These are phyloP conservation scores for Paramisgurnus dabryanus DNA, from an alignment of 2,113 vertebrate species.

Conservation along the genomic window DNA sequence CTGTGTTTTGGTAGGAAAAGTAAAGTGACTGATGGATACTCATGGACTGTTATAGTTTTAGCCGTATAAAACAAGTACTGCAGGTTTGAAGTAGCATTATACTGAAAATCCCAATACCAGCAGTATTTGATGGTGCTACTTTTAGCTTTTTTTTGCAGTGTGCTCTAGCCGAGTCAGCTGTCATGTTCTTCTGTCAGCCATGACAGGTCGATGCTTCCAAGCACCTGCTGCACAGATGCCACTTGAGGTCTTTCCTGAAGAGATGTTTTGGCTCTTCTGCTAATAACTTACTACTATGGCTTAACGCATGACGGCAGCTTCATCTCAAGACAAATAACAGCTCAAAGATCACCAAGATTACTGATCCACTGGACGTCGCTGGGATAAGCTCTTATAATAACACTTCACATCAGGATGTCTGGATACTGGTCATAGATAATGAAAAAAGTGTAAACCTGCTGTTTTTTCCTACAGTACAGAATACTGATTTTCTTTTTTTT, in stretches of 20 bases:
- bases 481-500: no score
- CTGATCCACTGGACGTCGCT: not conserved
- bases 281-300: slow-evolving; percentile 33
- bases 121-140: not conserved
- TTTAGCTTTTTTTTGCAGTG: not conserved
- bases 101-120: no score
- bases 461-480: no score
- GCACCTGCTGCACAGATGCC: slow-evolving; percentile 27
- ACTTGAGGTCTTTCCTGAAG: slow-evolving; percentile 33
- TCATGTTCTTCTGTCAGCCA: slow-evolving; percentile 40
- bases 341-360: not conserved
- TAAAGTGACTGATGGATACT: no score
- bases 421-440: not conserved
- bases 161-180: not conserved
- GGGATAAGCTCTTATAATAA: not conserved
- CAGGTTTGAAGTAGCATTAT: no score
- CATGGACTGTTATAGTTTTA: no score
- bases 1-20: no score
- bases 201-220: slow-evolving; percentile 36
- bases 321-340: not conserved
- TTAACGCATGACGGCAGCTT: not conserved
- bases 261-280: slow-evolving; percentile 30
- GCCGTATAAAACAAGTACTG: no score
- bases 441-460: no score
- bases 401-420: not conserved